Percentiles rank a stretch among this genome's conserved stretches.
Conservation (phyloP, 1,140 invertebrate species). For the Vanessa atalanta region DNA sequence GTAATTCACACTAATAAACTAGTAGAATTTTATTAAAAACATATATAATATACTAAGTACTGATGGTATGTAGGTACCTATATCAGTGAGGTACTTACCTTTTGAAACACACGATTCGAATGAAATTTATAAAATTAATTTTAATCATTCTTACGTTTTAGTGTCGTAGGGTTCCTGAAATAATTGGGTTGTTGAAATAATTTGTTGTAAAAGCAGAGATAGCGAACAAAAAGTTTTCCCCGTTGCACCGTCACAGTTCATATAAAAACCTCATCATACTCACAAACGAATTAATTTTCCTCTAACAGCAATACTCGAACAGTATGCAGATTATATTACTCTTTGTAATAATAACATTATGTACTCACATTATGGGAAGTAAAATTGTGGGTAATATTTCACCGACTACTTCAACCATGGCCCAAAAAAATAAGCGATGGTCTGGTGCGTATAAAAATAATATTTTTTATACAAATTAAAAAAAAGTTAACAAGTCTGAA, state of each 20-base stretch:
- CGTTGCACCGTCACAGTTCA: background rate
- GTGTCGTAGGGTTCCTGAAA: background rate
- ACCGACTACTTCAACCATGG: conserved; percentile 51
- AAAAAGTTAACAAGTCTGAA: too few relatives aligned
- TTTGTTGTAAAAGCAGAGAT: background rate
- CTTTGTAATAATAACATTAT: conserved; percentile 41
- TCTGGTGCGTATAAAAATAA: conserved; percentile 47
- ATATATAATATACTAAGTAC: too few relatives aligned
- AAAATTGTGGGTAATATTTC: conserved; percentile 2
- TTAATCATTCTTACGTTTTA: background rate
- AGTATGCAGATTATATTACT: conserved; percentile 47
- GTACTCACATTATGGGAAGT: conserved; percentile 34
- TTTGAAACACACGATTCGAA: background rate
- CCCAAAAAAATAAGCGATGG: conserved; percentile 51
- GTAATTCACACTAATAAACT: too few relatives aligned
- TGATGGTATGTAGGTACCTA: too few relatives aligned
- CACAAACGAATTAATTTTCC: conserved; percentile 11
- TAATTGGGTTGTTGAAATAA: background rate
- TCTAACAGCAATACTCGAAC: conserved; percentile 11
- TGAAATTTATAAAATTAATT: too few relatives aligned
- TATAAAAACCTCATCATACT: conserved; percentile 23
- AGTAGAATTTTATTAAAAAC: too few relatives aligned
- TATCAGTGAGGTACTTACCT: too few relatives aligned
- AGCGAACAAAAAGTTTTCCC: conserved; percentile 11
- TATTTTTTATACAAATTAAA: too few relatives aligned